Percentiles rank a stretch among this genome's conserved stretches.
These are phyloP conservation scores for Ciconia maguari DNA, from an alignment of 2,113 vertebrate species.

Conservation along the genomic window DNA sequence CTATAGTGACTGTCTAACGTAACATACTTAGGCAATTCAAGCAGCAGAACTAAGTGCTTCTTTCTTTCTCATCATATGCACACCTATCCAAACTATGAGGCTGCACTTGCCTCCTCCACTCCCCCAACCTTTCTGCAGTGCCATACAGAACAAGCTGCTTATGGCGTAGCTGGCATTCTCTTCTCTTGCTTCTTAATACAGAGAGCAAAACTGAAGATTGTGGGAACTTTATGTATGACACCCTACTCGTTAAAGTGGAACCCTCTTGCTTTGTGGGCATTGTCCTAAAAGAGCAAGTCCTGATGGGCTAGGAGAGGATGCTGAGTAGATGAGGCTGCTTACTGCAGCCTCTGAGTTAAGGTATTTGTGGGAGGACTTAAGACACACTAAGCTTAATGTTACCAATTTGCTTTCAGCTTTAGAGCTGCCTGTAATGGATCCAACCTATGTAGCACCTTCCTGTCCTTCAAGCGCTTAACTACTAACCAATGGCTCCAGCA, in stretches of 20 bases:
- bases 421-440: neutral
- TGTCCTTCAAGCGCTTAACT: neutral
- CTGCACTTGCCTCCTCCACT: neutral
- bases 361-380: too few species aligned
- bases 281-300: neutral
- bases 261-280: neutral
- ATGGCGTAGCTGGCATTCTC: fast-evolving
- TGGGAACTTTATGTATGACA: neutral
- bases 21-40: neutral
- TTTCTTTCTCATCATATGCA: neutral
- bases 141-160: neutral
- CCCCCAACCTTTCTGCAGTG: neutral
- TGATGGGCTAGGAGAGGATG: neutral
- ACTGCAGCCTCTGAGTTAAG: neutral
- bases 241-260: neutral
- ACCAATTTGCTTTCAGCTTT: neutral
- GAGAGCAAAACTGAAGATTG: neutral
- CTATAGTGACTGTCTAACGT: neutral
- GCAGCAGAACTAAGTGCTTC: neutral
- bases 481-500: neutral
- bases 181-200: neutral
- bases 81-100: neutral
- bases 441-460: neutral
- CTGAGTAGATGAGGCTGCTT: neutral
- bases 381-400: neutral